A percentile compares a stretch with the other conserved stretches of the same genome.
These are phyloP conservation scores for Spinus pinus DNA, from an alignment of 2,797 vertebrate species.

Conservation along the genomic window DNA sequence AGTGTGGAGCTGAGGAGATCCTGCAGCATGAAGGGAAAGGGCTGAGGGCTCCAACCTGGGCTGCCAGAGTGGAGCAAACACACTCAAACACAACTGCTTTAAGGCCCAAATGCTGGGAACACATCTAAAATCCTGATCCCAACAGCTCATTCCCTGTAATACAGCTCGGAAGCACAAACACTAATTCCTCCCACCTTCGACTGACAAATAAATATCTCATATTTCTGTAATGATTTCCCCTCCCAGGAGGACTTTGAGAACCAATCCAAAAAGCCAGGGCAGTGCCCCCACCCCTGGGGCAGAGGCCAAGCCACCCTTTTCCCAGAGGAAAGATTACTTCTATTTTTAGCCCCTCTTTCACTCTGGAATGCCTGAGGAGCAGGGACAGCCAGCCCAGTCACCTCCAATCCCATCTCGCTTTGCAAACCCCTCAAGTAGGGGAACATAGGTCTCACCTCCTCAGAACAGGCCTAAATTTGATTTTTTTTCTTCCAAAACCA, in stretches of 20 bases:
- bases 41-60: not conserved
- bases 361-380: not conserved
- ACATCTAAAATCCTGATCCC: not conserved
- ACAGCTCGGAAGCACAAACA: not conserved
- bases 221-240: not conserved
- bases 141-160: not conserved
- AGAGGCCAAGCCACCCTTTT: not conserved
- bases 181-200: not conserved
- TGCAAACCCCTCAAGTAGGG: rapidly evolving
- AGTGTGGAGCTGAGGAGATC: not conserved
- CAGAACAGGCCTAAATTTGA: not conserved
- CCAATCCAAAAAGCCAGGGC: not conserved
- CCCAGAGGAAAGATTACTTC: slow-evolving; percentile 20
- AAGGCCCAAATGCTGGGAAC: not conserved
- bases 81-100: not conserved
- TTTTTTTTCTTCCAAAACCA: not conserved
- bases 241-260: not conserved
- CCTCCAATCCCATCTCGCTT: rapidly evolving
- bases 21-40: not conserved
- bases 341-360: slow-evolving; percentile 30
- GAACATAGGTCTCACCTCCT: rapidly evolving
- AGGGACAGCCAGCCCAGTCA: not conserved
- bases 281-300: not conserved
- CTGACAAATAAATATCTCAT: not conserved
- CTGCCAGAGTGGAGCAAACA: not conserved